phyloP scores from a whole-genome alignment of 2,113 vertebrate species.

The Forbesichthys agassizii region DNA sequence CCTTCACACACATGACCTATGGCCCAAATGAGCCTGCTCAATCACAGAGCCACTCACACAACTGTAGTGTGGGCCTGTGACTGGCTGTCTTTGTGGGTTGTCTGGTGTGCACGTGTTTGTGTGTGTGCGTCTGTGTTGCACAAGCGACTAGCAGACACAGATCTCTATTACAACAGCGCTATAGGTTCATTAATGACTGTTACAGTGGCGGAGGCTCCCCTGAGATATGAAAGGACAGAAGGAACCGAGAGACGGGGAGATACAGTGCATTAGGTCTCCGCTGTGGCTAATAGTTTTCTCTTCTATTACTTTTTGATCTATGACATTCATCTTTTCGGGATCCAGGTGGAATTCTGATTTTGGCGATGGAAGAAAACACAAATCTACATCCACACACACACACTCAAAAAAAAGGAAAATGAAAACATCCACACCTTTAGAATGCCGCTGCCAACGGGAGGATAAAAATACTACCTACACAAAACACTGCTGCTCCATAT shows the following conservation, averaged over 20 bases:
- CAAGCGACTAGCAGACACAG: slow-evolving; percentile 44
- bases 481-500: slow-evolving; percentile 22
- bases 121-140: slow-evolving; percentile 13
- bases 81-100: not conserved
- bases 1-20: slow-evolving; percentile 37
- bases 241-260: slow-evolving; percentile 9
- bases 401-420: slow-evolving; percentile 7
- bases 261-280: slow-evolving; percentile 20
- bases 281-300: not conserved
- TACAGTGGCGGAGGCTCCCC: not conserved
- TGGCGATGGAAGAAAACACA: slow-evolving; percentile 12
- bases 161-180: slow-evolving; percentile 52
- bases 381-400: not conserved
- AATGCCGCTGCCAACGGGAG: slow-evolving; percentile 26
- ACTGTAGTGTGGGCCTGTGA: too few species aligned
- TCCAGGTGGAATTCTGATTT: not conserved
- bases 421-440: slow-evolving; percentile 18
- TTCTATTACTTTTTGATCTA: slow-evolving; percentile 3
- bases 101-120: slow-evolving; percentile 3
- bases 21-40: slow-evolving; percentile 2
- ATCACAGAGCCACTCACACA: slow-evolving; percentile 10
- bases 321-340: slow-evolving; percentile 3
- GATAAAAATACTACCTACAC: slow-evolving; percentile 50
- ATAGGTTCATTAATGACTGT: slow-evolving; percentile 41
- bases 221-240: slow-evolving; percentile 7